These are phyloP conservation scores for Chelmon rostratus DNA, from an alignment of 2,797 vertebrate genomes.

Conservation along the genomic window DNA sequence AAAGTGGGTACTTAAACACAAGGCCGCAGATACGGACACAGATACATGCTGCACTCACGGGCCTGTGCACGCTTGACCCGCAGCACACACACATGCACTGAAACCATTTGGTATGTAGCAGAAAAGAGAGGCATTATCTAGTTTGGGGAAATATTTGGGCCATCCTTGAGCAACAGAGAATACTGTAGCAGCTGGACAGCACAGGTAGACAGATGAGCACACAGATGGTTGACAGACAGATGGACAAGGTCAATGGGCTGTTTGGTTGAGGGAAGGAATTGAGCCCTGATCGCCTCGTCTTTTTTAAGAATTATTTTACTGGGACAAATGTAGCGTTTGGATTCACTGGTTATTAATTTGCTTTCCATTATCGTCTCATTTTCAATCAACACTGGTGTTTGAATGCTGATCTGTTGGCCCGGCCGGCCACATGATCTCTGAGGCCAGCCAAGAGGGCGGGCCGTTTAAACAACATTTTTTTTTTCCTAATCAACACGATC, in stretches of 20 bases:
- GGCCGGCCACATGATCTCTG: constrained; percentile 35
- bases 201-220: background rate
- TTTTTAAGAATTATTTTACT: constrained; percentile 2
- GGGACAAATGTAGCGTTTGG: constrained; percentile 4
- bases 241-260: constrained; percentile 23
- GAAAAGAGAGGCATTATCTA: background rate
- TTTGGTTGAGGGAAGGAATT: background rate
- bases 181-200: background rate
- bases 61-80: background rate
- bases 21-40: constrained; percentile 42
- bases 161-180: background rate
- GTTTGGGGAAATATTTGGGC: background rate
- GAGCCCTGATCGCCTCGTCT: background rate
- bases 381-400: constrained; percentile 44
- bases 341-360: constrained; percentile 39
- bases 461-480: constrained; percentile 70
- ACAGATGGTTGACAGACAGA: constrained; percentile 14
- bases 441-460: constrained; percentile 57
- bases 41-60: constrained; percentile 22
- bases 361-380: constrained; percentile 46
- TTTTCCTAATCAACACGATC: constrained; percentile 78
- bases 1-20: constrained; percentile 71
- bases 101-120: background rate
- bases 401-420: constrained; percentile 61
- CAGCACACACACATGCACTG: background rate